Base-by-base conservation (phyloP, 2,797 vertebrate species). In the Hapalemur alaotrensis region DNA sequence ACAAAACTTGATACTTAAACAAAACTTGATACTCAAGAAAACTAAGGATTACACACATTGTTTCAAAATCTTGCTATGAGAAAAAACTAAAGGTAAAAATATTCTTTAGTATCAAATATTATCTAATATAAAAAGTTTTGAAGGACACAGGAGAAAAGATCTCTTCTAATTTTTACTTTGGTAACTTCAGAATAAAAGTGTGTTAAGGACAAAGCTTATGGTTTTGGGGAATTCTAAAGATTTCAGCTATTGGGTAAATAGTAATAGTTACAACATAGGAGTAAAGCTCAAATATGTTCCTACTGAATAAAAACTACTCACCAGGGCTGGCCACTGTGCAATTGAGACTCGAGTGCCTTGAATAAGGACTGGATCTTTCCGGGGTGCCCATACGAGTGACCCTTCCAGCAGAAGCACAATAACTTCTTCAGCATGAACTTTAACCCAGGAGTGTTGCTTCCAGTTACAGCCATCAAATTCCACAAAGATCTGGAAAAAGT, bases 401-500 rank as follows among this genome's bases (percentile, higher is more conserved):
- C 99, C 99, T 98, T 99, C 99, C 94, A 99, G 98, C 96, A 99
- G 96, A 97, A 99, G 98, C 3, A 99, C 99, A 97, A 99, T 99
- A 88, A 99, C 99, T 86, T 99, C 99, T 61, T 99, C 99, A 75
- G 99, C 99, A 73, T 99, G 99, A 93, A 99, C 99, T 98, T 99
- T 99, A 95, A 99, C 99, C 99, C 99, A 99, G 2, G 99, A 99
- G 48, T 99, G 99, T 89, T 98, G 98, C 70, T 99, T 99, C 99
- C 99, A 99, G 78, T 98, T 98, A 85, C 99, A 99, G 92, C 99
- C 99, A 96, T 99, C 99, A 52, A 99, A 99, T 98, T 99, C 99
- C 98, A 99, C 99, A 97, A 99, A 99, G 88, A 99, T 99, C 99
- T 99, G 97, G 65, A 93, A 92, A 69, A 89, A 76, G 67, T 95